Evolutionary conservation across 2,113 vertebrate genomes (phyloP).

Genomic region (Centropristis striata): DNA sequence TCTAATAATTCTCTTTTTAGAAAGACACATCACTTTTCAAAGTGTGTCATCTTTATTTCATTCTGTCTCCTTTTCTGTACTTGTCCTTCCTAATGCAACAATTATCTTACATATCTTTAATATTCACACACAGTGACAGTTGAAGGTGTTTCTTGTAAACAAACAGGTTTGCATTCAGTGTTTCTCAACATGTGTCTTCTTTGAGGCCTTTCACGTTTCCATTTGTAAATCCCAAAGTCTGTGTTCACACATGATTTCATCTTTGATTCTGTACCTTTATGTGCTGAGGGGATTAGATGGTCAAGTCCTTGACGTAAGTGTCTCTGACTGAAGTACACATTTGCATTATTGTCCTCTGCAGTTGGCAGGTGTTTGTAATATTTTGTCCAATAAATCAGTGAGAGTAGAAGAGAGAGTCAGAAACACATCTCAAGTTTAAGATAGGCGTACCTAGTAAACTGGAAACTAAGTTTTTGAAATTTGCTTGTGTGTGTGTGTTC

Average conservation of each 20-base stretch:
- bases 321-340: constrained; percentile 12
- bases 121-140: constrained; percentile 17
- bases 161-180: neutral
- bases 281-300: neutral
- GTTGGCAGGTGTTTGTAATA: neutral
- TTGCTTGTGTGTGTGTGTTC: neutral
- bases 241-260: neutral
- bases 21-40: constrained; percentile 55
- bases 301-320: constrained; percentile 2
- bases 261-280: constrained; percentile 3
- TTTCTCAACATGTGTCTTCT: neutral
- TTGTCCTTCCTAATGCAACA: constrained; percentile 16
- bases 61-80: constrained; percentile 16
- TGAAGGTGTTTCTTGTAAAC: constrained; percentile 8
- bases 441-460: neutral
- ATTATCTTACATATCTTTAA: neutral
- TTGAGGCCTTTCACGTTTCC: neutral
- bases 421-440: neutral
- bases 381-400: neutral
- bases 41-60: constrained; percentile 38
- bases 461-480: neutral
- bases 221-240: neutral
- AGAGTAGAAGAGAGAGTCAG: too few species aligned
- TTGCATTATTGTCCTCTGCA: constrained; percentile 8
- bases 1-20: constrained; percentile 54